phyloP scores from a whole-genome alignment of 1,140 invertebrate genomes.

The Cepaea nemoralis region DNA sequence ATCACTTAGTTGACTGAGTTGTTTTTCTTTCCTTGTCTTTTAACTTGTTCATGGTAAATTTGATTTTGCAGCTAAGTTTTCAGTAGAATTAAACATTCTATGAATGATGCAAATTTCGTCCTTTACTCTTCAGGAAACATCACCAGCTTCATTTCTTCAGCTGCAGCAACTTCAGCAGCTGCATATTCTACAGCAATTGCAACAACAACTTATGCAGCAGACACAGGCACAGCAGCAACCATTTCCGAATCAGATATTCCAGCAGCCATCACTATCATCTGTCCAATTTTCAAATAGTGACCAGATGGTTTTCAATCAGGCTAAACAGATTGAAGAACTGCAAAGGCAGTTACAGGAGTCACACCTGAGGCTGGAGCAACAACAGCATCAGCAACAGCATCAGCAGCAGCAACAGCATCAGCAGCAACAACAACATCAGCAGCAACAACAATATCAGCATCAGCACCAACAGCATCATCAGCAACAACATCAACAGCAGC shows the following conservation, averaged over 20 bases:
- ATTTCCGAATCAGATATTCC: slow-evolving; percentile 83
- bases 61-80: too few species aligned
- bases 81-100: too few species aligned
- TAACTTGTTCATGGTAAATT: too few species aligned
- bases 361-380: slow-evolving; percentile 57
- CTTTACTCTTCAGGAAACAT: slow-evolving; percentile 25
- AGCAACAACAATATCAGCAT: too few species aligned
- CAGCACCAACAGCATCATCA: too few species aligned
- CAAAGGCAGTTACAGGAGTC: slow-evolving; percentile 80
- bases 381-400: too few species aligned
- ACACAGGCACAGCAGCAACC: slow-evolving; percentile 56
- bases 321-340: slow-evolving; percentile 83
- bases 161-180: slow-evolving; percentile 67
- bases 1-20: too few species aligned
- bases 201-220: slow-evolving; percentile 61
- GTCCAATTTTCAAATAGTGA: slow-evolving; percentile 31
- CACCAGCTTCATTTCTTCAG: slow-evolving; percentile 72
- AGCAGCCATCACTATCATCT: slow-evolving; percentile 78
- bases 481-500: slow-evolving; percentile 54
- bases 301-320: slow-evolving; percentile 45
- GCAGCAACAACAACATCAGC: too few species aligned
- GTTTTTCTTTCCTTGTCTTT: too few species aligned
- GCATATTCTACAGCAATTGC: slow-evolving; percentile 56
- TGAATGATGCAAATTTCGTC: too few species aligned
- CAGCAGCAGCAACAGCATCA: too few species aligned